Conservation (phyloP, 2,797 vertebrate genomes). For the Crocodylus rhombifer region DNA sequence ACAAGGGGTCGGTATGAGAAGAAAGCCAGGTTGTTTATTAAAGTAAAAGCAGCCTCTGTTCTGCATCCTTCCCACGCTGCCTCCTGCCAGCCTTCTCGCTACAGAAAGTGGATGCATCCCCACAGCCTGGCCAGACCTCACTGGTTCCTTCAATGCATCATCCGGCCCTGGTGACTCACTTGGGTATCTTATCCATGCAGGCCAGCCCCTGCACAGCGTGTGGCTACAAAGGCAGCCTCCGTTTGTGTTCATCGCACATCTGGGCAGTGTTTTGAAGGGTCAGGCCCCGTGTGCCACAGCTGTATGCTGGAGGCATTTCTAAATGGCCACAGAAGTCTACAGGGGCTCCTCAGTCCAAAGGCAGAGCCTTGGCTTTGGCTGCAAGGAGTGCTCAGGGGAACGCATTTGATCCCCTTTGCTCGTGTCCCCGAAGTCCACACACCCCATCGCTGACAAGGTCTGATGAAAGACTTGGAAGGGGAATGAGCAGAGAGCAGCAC, state of each 20-base stretch:
- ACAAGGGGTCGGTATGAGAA: neutral
- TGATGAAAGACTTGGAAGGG: neutral
- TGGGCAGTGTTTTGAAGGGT: neutral
- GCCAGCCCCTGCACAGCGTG: neutral
- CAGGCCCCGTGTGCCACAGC: rapidly evolving
- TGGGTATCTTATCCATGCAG: neutral
- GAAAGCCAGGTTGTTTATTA: constrained; percentile 30
- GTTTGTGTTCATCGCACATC: neutral
- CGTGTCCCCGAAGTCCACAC: neutral
- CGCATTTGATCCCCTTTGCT: neutral
- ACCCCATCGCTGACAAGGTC: rapidly evolving
- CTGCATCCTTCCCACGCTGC: neutral
- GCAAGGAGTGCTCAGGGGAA: neutral
- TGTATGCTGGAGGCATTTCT: neutral
- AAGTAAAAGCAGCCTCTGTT: neutral
- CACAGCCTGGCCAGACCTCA: neutral
- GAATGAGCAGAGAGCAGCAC: neutral
- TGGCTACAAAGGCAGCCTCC: neutral
- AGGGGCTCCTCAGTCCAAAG: neutral
- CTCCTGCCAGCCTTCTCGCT: constrained; percentile 1
- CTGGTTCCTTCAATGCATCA: neutral
- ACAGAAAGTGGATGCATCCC: neutral
- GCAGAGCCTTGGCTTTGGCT: neutral
- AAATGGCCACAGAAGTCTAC: neutral
- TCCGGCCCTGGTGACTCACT: neutral